phyloP scores from a whole-genome alignment of 2,113 vertebrate species.

The Eretmochelys imbricata region DNA sequence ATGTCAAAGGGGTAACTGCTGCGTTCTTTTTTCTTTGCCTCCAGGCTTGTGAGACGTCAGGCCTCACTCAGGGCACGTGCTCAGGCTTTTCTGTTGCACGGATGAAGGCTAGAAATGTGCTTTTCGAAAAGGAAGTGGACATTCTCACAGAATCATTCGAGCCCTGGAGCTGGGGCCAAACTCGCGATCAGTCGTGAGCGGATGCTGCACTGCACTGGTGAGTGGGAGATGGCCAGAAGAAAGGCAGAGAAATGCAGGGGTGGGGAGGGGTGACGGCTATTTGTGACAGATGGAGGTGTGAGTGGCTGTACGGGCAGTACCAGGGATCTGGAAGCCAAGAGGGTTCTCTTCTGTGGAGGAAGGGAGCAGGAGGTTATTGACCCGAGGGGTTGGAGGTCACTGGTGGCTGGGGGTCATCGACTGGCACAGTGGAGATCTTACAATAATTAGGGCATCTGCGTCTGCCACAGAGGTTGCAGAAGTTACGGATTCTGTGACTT shows the following conservation, averaged over 20 bases:
- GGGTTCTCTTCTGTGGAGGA: not conserved
- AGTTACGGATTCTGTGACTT: too few species aligned
- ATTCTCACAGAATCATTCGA: rapidly evolving
- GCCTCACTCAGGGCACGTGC: not conserved
- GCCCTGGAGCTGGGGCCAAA: not conserved
- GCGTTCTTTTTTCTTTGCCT: not conserved
- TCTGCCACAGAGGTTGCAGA: too few species aligned
- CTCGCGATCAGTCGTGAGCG: rapidly evolving
- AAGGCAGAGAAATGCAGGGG: not conserved
- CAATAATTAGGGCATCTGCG: too few species aligned
- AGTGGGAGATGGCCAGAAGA: not conserved
- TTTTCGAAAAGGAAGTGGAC: rapidly evolving
- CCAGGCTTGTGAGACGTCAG: not conserved
- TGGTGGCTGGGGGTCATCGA: not conserved
- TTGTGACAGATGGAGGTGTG: not conserved
- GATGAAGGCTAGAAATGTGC: not conserved
- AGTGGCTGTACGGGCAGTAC: not conserved
- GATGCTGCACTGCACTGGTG: not conserved
- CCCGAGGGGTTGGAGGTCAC: not conserved
- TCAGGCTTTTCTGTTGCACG: not conserved
- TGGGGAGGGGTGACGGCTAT: not conserved
- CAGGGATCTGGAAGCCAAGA: not conserved
- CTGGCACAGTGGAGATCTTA: not conserved
- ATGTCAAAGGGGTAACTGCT: not conserved
- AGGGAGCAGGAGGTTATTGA: not conserved